phyloP scores from a whole-genome alignment of 2,797 vertebrate species.

The Aratinga solstitialis region DNA sequence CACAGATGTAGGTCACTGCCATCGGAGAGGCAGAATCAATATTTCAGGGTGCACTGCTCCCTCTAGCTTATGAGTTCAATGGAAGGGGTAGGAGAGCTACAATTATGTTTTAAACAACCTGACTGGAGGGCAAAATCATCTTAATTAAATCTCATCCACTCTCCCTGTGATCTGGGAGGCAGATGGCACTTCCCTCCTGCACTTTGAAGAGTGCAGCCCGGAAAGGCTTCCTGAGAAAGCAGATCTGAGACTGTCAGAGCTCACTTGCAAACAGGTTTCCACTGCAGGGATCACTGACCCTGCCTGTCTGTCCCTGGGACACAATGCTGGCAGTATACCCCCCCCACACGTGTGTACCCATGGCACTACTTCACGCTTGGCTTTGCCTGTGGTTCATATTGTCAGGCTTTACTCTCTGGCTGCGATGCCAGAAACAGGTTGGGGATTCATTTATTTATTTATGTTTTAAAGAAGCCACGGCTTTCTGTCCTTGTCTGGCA shows the following conservation, averaged over 20 bases:
- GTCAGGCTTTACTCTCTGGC: not conserved
- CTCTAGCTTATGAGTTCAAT: not conserved
- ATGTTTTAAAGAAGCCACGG: not conserved
- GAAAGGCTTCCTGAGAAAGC: not conserved
- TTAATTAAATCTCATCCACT: conserved; percentile 42
- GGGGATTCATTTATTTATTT: not conserved
- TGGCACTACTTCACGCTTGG: accelerated
- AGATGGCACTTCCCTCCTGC: conserved; percentile 3
- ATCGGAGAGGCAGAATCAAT: not conserved
- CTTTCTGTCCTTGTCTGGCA: not conserved
- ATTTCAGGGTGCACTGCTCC: not conserved
- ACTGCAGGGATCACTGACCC: not conserved
- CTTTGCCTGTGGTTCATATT: not conserved
- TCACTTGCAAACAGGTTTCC: not conserved
- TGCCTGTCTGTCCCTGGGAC: not conserved
- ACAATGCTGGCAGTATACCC: not conserved
- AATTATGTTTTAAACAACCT: conserved; percentile 42
- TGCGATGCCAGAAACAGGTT: not conserved
- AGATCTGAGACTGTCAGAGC: not conserved
- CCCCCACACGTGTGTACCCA: not conserved
- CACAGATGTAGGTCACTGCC: not conserved
- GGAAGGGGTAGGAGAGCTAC: not conserved
- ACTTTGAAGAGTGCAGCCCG: conserved; percentile 13
- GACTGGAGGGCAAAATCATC: conserved; percentile 44
- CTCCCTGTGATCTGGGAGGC: conserved; percentile 41